phyloP scores from a whole-genome alignment of 2,888 invertebrate genomes.

The Leptinotarsa haldemani region DNA sequence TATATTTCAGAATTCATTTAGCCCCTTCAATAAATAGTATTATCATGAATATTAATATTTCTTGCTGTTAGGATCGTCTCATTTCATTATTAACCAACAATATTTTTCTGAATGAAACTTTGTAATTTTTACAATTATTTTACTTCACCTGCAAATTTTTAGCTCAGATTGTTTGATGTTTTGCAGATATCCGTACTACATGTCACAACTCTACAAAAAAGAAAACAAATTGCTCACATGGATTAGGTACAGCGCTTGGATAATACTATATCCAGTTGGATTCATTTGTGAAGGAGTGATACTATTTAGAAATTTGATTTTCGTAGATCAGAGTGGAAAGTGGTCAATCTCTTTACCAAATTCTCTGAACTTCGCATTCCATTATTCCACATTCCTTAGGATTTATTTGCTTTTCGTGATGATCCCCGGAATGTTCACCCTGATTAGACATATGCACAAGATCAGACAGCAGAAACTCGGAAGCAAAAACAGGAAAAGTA shows the following conservation, averaged over 20 bases:
- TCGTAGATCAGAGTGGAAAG: conserved; percentile 85
- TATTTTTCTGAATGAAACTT: no score
- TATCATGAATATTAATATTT: no score
- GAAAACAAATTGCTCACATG: conserved; percentile 84
- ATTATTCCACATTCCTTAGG: conserved; percentile 83
- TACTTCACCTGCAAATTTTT: no score
- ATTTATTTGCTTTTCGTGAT: conserved; percentile 81
- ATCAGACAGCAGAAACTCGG: conserved; percentile 77
- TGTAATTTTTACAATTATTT: no score
- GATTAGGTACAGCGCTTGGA: conserved; percentile 94
- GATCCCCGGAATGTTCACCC: conserved; percentile 79
- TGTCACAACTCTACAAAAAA: conserved; percentile 80
- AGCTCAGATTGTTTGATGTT: conserved; percentile 12
- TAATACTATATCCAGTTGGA: conserved; percentile 91
- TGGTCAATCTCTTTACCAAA: conserved; percentile 86
- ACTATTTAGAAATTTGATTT: conserved; percentile 85
- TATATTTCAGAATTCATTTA: no score
- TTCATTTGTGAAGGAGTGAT: conserved; percentile 88
- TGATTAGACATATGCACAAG: conserved; percentile 89
- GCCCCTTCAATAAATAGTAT: no score
- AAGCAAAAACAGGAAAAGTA: conserved; percentile 23
- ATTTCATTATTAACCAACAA: no score
- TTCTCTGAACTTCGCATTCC: conserved; percentile 85
- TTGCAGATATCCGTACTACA: conserved; percentile 92
- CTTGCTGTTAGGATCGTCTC: no score